Evolutionary conservation across 1,140 invertebrate species (phyloP).

Genomic region (Caenorhabditis briggsae): DNA sequence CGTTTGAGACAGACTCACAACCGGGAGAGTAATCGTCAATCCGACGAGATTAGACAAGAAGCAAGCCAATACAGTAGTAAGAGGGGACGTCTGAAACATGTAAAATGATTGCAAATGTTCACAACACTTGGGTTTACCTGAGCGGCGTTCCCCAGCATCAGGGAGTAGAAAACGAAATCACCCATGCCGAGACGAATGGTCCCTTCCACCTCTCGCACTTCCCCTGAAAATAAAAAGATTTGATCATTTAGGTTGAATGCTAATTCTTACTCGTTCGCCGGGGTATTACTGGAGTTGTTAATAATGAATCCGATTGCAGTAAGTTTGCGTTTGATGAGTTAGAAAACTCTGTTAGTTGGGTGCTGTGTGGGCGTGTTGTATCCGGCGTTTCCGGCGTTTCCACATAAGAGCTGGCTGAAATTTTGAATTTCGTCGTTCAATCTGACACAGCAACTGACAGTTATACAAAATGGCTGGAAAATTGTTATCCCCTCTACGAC

Average conservation of each 20-base stretch:
- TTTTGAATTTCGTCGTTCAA: too few relatives aligned
- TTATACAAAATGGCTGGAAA: slow-evolving; percentile 26
- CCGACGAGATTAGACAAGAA: slow-evolving; percentile 37
- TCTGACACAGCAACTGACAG: background rate
- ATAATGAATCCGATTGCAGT: background rate
- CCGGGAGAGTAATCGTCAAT: slow-evolving; percentile 13
- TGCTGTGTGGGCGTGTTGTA: background rate
- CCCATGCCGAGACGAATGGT: slow-evolving; percentile 29
- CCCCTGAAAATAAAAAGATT: background rate
- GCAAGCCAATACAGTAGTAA: background rate
- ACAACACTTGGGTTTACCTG: background rate
- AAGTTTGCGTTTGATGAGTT: background rate
- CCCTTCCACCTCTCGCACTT: slow-evolving; percentile 26
- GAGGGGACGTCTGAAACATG: background rate
- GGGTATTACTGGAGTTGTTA: background rate
- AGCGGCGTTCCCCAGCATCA: slow-evolving; percentile 30
- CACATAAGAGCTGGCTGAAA: slow-evolving; percentile 31
- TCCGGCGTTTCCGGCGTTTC: background rate
- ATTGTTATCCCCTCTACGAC: background rate
- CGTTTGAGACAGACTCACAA: slow-evolving; percentile 17
- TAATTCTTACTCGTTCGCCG: background rate
- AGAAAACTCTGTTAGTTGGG: background rate
- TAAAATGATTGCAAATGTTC: background rate
- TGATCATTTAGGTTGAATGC: background rate
- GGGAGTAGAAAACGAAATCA: slow-evolving; percentile 34